Evolutionary conservation across 2,113 vertebrate genomes (phyloP).

Genomic region (Setophaga petechia): DNA sequence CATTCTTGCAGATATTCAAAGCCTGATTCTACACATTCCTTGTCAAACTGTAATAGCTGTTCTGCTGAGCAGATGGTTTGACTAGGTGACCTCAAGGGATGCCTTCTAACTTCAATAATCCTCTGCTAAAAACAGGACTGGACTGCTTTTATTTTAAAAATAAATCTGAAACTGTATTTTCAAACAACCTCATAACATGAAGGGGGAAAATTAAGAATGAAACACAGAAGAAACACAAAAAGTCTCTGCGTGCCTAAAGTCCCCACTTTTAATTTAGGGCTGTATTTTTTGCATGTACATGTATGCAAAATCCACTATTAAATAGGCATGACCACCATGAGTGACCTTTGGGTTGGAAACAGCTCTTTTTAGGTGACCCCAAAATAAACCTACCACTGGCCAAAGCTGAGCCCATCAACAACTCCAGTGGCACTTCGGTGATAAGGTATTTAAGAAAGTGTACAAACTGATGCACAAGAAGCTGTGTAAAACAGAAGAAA

Average conservation of each 20-base stretch:
- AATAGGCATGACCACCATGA: not conserved
- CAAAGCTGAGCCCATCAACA: not conserved
- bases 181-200: not conserved
- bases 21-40: not conserved
- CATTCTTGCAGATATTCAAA: not conserved
- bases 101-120: not conserved
- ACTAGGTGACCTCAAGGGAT: not conserved
- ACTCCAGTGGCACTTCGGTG: not conserved
- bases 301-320: not conserved
- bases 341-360: not conserved
- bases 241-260: not conserved
- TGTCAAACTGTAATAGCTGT: not conserved
- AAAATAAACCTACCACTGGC: fast-evolving
- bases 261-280: not conserved
- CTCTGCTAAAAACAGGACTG: not conserved
- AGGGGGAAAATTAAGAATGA: not conserved
- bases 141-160: not conserved
- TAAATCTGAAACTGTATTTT: not conserved
- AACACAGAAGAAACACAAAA: not conserved
- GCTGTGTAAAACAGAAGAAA: not conserved
- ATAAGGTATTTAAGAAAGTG: not conserved
- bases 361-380: not conserved
- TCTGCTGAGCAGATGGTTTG: not conserved
- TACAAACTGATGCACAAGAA: not conserved
- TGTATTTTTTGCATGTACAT: not conserved